phyloP scores from a whole-genome alignment of 2,113 vertebrate genomes.

The Procavia capensis region DNA sequence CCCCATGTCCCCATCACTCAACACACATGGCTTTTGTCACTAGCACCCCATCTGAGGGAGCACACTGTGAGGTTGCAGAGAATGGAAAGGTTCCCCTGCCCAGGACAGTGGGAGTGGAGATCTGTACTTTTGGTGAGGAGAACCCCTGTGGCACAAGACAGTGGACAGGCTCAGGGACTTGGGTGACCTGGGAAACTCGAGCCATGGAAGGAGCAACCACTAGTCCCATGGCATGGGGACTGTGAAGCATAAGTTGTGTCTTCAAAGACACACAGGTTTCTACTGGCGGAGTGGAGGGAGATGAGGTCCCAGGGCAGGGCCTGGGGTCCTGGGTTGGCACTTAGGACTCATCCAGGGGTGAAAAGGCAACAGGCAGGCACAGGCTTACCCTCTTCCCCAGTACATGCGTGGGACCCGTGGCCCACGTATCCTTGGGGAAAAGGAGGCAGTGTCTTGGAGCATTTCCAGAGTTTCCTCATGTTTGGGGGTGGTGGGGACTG shows the following conservation, averaged over 20 bases:
- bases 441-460: background rate
- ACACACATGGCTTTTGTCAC: background rate
- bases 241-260: rapidly evolving
- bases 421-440: no score
- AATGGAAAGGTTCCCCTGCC: background rate
- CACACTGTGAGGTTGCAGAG: background rate
- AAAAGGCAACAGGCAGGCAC: background rate
- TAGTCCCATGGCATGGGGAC: background rate
- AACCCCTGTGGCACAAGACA: background rate
- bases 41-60: background rate
- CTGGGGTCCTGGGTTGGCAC: background rate
- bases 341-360: background rate
- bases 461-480: background rate
- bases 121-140: background rate
- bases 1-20: background rate
- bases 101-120: background rate
- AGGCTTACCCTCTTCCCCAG: background rate
- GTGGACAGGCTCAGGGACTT: background rate
- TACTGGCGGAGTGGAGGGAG: background rate
- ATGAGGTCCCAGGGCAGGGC: background rate
- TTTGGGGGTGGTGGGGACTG: background rate
- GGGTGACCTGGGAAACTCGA: background rate
- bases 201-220: background rate
- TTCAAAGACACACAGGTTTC: background rate
- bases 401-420: background rate